A percentile compares a stretch with the other conserved stretches of the same genome.
These are phyloP conservation scores for Apostichopus californicus DNA, from an alignment of 35 echinoderm and acorn worm species.

Conservation along the genomic window DNA sequence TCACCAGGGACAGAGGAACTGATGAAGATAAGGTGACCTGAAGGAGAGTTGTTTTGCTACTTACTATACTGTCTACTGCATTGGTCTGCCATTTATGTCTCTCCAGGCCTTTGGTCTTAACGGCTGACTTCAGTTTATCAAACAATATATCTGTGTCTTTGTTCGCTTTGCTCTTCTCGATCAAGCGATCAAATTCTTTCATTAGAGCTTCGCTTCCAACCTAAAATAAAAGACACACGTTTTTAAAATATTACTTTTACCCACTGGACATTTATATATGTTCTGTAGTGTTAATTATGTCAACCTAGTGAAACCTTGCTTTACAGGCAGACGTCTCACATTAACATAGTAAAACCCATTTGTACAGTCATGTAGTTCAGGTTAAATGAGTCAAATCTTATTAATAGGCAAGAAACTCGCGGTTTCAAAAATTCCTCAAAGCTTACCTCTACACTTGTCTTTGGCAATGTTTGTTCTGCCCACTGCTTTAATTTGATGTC, in stretches of 20 bases:
- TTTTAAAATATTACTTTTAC: no score
- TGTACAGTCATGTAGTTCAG: neutral
- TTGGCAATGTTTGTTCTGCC: constrained; percentile 89
- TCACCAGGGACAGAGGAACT: no score
- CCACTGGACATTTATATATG: no score
- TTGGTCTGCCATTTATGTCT: constrained; percentile 89
- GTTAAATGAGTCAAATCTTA: neutral
- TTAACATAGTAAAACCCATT: neutral
- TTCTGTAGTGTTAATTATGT: no score
- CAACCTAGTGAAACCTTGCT: no score
- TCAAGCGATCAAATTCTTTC: constrained; percentile 78
- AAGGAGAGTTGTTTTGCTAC: neutral
- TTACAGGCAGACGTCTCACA: no score
- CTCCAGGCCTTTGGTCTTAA: constrained; percentile 82
- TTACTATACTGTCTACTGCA: constrained; percentile 86
- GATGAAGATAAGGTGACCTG: neutral
- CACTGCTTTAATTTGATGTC: constrained; percentile 95
- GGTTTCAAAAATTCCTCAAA: neutral
- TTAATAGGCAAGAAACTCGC: no score
- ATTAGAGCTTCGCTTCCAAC: constrained; percentile 88
- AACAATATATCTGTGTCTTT: constrained; percentile 85
- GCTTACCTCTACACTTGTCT: constrained; percentile 88
- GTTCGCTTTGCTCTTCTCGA: constrained; percentile 85
- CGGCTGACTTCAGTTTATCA: constrained; percentile 83
- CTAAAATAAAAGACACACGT: constrained; percentile 14